Conservation (phyloP, 2,113 vertebrate genomes). For the Pogonocichla stellata region DNA sequence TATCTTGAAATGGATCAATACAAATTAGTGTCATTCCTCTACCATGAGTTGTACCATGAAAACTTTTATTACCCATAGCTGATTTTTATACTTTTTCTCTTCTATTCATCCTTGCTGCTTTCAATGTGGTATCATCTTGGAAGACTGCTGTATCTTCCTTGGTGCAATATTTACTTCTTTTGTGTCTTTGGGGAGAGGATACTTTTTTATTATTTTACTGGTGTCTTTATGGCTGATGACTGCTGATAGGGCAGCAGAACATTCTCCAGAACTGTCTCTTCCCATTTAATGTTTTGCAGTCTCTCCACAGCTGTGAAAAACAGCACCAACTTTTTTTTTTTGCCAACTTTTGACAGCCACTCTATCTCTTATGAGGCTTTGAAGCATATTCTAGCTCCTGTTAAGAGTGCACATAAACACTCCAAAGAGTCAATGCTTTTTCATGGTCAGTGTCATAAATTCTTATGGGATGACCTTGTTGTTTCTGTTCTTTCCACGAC, state of each 20-base stretch:
- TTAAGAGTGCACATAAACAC: background rate
- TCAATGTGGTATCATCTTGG: background rate
- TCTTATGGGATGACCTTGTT: background rate
- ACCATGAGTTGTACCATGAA: background rate
- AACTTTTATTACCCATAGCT: background rate
- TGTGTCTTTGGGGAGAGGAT: background rate
- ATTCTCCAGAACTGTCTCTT: background rate
- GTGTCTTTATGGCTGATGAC: background rate
- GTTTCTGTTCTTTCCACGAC: background rate
- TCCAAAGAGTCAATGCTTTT: background rate
- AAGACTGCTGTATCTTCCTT: background rate
- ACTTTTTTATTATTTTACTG: background rate
- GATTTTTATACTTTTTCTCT: background rate
- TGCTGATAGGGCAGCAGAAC: background rate
- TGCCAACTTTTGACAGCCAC: background rate
- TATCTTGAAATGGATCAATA: background rate
- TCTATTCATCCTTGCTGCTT: background rate
- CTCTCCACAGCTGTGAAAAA: background rate
- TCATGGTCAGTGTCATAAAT: background rate
- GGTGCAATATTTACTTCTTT: background rate
- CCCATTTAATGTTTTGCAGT: background rate
- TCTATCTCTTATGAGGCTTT: background rate
- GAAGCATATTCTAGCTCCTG: background rate
- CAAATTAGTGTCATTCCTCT: background rate
- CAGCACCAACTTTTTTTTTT: background rate